Percentiles rank a stretch among this genome's conserved stretches.
phyloP scores from a whole-genome alignment of 2,888 invertebrate genomes.

The Diplolepis rosae region DNA sequence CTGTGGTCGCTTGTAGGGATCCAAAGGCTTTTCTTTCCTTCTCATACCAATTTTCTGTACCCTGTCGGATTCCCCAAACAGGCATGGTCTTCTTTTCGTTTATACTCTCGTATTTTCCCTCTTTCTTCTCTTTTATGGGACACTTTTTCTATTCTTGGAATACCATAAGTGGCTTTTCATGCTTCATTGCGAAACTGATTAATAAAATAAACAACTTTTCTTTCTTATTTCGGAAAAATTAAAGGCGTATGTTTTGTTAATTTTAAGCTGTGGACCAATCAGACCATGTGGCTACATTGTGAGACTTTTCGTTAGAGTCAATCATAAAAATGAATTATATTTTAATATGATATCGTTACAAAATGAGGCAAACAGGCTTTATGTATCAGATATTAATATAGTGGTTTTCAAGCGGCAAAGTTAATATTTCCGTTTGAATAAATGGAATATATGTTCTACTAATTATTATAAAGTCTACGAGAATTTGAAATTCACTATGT shows the following conservation, averaged over 20 bases:
- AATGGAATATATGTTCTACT: too few relatives aligned
- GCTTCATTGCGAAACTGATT: conserved; percentile 26
- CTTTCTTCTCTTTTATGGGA: conserved; percentile 45
- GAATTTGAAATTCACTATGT: too few relatives aligned
- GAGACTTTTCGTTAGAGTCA: too few relatives aligned
- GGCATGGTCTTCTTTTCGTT: conserved; percentile 31
- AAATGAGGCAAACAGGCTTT: too few relatives aligned
- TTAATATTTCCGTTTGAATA: too few relatives aligned
- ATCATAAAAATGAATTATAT: too few relatives aligned
- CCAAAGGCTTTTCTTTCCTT: conserved; percentile 44
- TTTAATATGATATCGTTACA: too few relatives aligned
- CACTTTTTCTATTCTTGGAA: conserved; percentile 23
- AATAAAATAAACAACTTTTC: conserved; percentile 18
- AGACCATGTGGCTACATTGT: too few relatives aligned
- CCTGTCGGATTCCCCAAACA: conserved; percentile 33
- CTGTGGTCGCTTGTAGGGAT: conserved; percentile 61
- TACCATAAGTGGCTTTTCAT: conserved; percentile 14
- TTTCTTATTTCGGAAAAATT: background rate
- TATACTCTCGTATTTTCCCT: conserved; percentile 33
- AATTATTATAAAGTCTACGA: too few relatives aligned
- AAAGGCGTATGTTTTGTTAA: background rate
- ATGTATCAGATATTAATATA: too few relatives aligned
- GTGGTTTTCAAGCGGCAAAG: too few relatives aligned
- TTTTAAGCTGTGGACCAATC: too few relatives aligned
- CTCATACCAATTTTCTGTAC: conserved; percentile 36